A percentile compares a stretch with the other conserved stretches of the same genome.
phyloP scores from a whole-genome alignment of 1,140 invertebrate genomes.

The Drosophila lowei region DNA sequence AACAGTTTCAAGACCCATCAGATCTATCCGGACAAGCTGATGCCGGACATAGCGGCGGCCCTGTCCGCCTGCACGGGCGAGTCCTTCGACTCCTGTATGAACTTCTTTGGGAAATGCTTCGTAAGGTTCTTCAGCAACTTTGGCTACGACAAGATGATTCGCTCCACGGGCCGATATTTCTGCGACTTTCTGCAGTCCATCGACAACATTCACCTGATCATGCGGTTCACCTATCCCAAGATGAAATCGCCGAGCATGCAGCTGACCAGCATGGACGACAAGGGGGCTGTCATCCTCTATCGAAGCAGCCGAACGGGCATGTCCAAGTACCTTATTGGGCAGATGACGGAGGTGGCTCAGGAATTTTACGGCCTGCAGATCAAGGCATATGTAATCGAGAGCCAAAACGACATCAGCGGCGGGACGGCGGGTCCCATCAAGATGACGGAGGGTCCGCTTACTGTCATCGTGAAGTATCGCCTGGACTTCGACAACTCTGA shows the following conservation, averaged over 20 bases:
- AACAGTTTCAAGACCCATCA: slow-evolving; percentile 91
- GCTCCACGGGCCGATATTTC: slow-evolving; percentile 92
- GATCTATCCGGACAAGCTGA: slow-evolving; percentile 91
- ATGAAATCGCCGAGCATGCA: slow-evolving; percentile 96
- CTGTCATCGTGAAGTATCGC: slow-evolving; percentile 88
- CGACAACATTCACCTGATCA: slow-evolving; percentile 94
- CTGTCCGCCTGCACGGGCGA: slow-evolving; percentile 84
- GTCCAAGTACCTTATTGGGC: slow-evolving; percentile 93
- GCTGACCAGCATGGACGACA: slow-evolving; percentile 89
- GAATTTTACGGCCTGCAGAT: slow-evolving; percentile 90
- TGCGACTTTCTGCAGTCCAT: slow-evolving; percentile 94
- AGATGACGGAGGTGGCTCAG: slow-evolving; percentile 91
- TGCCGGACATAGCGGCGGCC: slow-evolving; percentile 89
- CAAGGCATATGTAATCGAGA: slow-evolving; percentile 88
- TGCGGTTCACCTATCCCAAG: slow-evolving; percentile 94
- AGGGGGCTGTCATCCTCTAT: slow-evolving; percentile 92
- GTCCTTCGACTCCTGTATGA: slow-evolving; percentile 90
- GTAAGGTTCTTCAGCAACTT: slow-evolving; percentile 94
- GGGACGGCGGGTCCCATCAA: slow-evolving; percentile 78
- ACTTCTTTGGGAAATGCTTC: slow-evolving; percentile 94
- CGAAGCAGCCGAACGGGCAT: slow-evolving; percentile 90
- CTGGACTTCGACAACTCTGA: slow-evolving; percentile 92
- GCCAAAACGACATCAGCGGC: slow-evolving; percentile 84
- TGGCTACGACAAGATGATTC: slow-evolving; percentile 92
- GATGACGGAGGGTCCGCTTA: slow-evolving; percentile 84